Evolutionary conservation across 2,888 invertebrate species (phyloP).

Genomic region (Teinopalpus imperialis): DNA sequence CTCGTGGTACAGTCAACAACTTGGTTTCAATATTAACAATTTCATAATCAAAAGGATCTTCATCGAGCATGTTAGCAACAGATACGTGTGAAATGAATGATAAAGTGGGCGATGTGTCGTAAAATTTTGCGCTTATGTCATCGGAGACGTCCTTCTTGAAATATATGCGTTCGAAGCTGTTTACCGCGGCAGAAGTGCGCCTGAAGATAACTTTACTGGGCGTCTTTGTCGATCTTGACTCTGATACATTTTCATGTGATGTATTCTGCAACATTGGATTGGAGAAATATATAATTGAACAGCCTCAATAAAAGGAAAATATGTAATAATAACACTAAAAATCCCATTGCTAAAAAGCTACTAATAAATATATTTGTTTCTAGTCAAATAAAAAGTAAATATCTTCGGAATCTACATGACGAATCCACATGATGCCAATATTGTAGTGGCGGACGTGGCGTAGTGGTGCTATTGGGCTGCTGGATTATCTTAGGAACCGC

Average conservation of each 20-base stretch:
- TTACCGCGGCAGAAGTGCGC: slow-evolving; percentile 30
- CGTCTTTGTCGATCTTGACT: slow-evolving; percentile 27
- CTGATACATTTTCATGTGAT: slow-evolving; percentile 31
- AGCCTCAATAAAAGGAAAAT: no score
- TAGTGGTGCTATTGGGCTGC: no score
- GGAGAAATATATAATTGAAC: no score
- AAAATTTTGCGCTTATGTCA: slow-evolving; percentile 45
- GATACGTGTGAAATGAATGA: slow-evolving; percentile 38
- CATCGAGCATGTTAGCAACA: slow-evolving; percentile 48
- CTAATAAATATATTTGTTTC: no score
- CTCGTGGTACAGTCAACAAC: slow-evolving; percentile 45
- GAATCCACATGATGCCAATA: no score
- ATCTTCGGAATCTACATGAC: no score
- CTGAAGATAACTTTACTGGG: slow-evolving; percentile 51
- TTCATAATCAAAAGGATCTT: slow-evolving; percentile 70
- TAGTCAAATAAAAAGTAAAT: no score
- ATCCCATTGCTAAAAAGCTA: no score
- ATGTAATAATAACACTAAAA: no score
- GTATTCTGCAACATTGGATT: slow-evolving; percentile 18
- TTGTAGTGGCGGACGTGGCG: no score
- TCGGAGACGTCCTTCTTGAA: slow-evolving; percentile 42
- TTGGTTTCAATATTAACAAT: slow-evolving; percentile 65
- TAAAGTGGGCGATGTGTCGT: slow-evolving; percentile 31
- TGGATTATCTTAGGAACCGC: no score
- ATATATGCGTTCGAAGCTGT: slow-evolving; percentile 39